These are phyloP conservation scores for Thermophis baileyi DNA, from an alignment of 2,113 vertebrate genomes.

Conservation along the genomic window DNA sequence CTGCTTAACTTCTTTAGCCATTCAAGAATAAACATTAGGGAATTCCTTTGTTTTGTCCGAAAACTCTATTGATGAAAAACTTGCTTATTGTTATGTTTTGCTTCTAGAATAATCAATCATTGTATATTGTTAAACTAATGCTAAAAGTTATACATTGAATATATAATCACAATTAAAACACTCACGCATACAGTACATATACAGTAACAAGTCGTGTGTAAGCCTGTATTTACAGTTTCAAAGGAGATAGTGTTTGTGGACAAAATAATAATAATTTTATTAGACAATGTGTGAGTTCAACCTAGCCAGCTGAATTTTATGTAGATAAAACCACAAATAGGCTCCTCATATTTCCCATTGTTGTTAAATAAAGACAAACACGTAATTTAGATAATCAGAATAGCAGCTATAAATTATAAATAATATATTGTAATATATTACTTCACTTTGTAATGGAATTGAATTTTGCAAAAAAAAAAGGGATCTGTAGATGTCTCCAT, in stretches of 20 bases:
- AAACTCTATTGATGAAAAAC: conserved; percentile 30
- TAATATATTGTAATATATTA: background rate
- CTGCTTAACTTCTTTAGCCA: conserved; percentile 26
- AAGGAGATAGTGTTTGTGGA: background rate
- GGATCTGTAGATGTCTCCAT: background rate
- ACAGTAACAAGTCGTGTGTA: no score
- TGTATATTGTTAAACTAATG: conserved; percentile 36
- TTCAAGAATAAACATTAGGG: background rate
- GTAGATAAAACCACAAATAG: background rate
- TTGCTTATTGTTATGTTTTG: conserved; percentile 13
- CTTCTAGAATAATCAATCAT: conserved; percentile 31
- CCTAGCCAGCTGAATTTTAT: background rate
- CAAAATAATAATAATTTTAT: background rate
- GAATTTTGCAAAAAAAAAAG: background rate
- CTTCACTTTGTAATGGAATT: background rate
- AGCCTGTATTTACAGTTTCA: background rate
- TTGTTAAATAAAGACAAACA: background rate
- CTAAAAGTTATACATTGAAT: conserved; percentile 33
- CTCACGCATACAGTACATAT: background rate
- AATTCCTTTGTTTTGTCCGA: conserved; percentile 24
- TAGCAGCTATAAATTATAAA: background rate
- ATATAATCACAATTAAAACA: background rate
- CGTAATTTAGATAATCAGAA: background rate
- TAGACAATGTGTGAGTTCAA: background rate
- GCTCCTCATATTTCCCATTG: fast-evolving